A percentile compares a stretch with the other conserved stretches of the same genome.
phyloP scores from a whole-genome alignment of 2,888 invertebrate species.

The Agrotis ipsilon region DNA sequence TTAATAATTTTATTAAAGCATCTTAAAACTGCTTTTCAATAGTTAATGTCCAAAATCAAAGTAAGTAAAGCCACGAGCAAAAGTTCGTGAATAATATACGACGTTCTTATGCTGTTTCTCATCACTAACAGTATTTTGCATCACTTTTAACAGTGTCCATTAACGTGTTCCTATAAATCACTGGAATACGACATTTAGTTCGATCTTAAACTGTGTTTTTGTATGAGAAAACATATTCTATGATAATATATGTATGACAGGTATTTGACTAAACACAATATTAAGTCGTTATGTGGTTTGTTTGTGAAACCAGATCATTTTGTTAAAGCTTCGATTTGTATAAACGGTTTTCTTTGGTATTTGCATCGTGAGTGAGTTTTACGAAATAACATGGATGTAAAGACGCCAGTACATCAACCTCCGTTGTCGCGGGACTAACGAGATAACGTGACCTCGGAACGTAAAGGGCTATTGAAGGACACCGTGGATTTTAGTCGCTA shows the following conservation, averaged over 20 bases:
- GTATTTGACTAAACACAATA: slow-evolving; percentile 39
- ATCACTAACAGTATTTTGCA: slow-evolving; percentile 12
- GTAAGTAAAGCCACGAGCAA: accelerated
- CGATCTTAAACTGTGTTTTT: slow-evolving; percentile 42
- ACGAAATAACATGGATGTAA: background rate
- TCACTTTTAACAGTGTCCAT: slow-evolving; percentile 19
- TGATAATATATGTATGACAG: slow-evolving; percentile 30
- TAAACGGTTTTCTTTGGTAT: slow-evolving; percentile 7
- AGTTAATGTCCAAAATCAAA: background rate
- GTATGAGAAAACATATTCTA: slow-evolving; percentile 32
- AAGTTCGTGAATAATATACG: background rate
- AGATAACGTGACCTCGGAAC: too few species aligned
- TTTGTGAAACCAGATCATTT: slow-evolving; percentile 41
- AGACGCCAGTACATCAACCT: too few species aligned
- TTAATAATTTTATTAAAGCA: too few species aligned
- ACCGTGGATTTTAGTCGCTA: too few species aligned
- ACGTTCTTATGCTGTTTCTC: slow-evolving; percentile 19
- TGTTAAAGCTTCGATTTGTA: slow-evolving; percentile 13
- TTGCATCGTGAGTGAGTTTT: slow-evolving; percentile 10
- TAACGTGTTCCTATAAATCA: slow-evolving; percentile 45
- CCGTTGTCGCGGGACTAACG: too few species aligned
- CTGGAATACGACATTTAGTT: slow-evolving; percentile 40
- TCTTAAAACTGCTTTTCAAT: too few species aligned
- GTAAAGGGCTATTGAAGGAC: too few species aligned
- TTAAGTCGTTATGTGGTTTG: slow-evolving; percentile 46